Percentiles rank a stretch among this genome's conserved stretches.
phyloP scores from a whole-genome alignment of 2,888 invertebrate genomes.

The Plutella xylostella region DNA sequence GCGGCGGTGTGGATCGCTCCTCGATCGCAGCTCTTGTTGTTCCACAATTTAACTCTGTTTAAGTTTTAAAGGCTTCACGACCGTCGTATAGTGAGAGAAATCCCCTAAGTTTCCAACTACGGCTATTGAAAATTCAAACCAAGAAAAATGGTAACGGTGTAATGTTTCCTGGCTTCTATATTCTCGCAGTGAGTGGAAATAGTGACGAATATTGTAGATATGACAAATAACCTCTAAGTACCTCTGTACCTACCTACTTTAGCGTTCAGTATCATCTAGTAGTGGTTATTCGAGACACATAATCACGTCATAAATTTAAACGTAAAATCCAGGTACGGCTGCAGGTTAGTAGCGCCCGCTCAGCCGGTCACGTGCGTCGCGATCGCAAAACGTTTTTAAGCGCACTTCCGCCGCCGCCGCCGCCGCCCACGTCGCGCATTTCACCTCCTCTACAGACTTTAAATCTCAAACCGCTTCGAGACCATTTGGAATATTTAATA shows the following conservation, averaged over 20 bases:
- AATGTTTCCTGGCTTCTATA: too few relatives aligned
- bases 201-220: too few relatives aligned
- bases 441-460: conserved; percentile 7
- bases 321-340: too few relatives aligned
- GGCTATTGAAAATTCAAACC: conserved; percentile 2
- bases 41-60: conserved; percentile 19
- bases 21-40: conserved; percentile 20
- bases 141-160: too few relatives aligned
- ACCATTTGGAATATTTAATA: conserved; percentile 1
- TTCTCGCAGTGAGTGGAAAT: too few relatives aligned
- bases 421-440: conserved; percentile 24
- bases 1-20: conserved; percentile 9
- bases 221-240: too few relatives aligned
- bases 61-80: conserved; percentile 15
- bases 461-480: conserved; percentile 3
- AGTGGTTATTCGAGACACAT: too few relatives aligned
- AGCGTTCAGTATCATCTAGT: too few relatives aligned
- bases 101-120: conserved; percentile 6
- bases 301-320: too few relatives aligned
- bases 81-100: conserved; percentile 10
- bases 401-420: conserved; percentile 45
- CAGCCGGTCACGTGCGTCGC: conserved; percentile 41
- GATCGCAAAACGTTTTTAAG: conserved; percentile 54
- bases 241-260: too few relatives aligned
- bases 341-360: conserved; percentile 8